Conservation (phyloP, 1,140 invertebrate genomes). For the Drosophila serrata region DNA sequence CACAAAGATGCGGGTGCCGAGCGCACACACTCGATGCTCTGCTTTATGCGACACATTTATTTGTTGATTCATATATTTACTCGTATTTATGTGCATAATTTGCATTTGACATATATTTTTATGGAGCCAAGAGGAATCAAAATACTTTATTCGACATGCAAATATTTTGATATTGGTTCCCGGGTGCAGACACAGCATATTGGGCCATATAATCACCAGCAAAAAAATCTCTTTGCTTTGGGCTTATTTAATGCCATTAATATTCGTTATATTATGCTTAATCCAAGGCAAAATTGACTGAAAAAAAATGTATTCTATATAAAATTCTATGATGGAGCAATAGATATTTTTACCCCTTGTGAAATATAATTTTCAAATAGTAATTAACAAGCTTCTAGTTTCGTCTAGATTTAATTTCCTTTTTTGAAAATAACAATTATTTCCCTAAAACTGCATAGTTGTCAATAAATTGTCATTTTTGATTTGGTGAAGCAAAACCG, state of each 20-base stretch:
- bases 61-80: conserved; percentile 74
- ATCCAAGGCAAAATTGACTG: neutral
- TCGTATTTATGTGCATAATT: conserved; percentile 75
- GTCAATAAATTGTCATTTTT: conserved; percentile 1
- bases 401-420: neutral
- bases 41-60: conserved; percentile 71
- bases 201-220: conserved; percentile 19
- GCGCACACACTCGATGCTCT: conserved; percentile 27
- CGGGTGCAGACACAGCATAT: neutral
- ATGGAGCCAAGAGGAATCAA: conserved; percentile 50
- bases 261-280: neutral
- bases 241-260: neutral
- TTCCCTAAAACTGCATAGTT: conserved; percentile 8
- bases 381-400: neutral
- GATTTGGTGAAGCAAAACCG: neutral
- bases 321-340: neutral
- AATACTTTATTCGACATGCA: conserved; percentile 33
- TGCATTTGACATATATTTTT: conserved; percentile 82
- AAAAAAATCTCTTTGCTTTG: conserved; percentile 19
- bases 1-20: conserved; percentile 33
- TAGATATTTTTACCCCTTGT: too few relatives aligned
- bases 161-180: conserved; percentile 35
- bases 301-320: neutral
- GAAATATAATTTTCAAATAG: neutral
- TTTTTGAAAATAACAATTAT: conserved; percentile 3